Conservation (phyloP, 2,113 vertebrate genomes). For the Psilopogon haemacephalus region DNA sequence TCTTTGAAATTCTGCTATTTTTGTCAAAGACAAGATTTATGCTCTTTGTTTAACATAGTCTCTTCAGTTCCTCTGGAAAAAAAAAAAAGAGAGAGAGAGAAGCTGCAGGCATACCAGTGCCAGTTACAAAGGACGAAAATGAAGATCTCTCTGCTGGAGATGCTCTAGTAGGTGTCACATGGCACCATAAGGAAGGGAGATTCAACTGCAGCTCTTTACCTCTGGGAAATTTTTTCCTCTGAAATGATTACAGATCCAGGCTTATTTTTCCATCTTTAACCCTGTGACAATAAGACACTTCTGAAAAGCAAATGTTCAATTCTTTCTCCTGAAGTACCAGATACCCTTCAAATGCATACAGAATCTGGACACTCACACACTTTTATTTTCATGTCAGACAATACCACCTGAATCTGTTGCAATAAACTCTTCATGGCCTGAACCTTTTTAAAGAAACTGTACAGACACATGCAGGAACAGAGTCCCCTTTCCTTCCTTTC, state of each 20-base stretch:
- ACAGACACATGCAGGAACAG: background rate
- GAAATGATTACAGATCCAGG: background rate
- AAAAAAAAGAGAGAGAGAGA: background rate
- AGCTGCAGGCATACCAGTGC: background rate
- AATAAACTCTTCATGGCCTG: background rate
- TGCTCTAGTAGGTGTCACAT: background rate
- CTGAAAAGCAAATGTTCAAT: background rate
- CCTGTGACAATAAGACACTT: background rate
- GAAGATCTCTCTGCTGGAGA: background rate
- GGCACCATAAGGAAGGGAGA: background rate
- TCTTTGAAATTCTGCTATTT: constrained; percentile 37
- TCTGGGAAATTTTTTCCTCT: background rate
- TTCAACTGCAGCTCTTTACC: background rate
- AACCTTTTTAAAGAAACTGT: background rate
- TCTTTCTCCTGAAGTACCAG: background rate
- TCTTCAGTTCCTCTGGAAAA: background rate
- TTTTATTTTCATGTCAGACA: background rate
- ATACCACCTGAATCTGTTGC: background rate
- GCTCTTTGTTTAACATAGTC: background rate
- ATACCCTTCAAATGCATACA: background rate
- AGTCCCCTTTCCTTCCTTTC: background rate
- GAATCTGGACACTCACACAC: background rate
- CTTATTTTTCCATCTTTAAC: background rate
- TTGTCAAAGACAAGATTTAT: background rate
- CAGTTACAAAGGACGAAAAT: background rate